phyloP scores from a whole-genome alignment of 2,888 invertebrate genomes.

The Cantharis nigra region DNA sequence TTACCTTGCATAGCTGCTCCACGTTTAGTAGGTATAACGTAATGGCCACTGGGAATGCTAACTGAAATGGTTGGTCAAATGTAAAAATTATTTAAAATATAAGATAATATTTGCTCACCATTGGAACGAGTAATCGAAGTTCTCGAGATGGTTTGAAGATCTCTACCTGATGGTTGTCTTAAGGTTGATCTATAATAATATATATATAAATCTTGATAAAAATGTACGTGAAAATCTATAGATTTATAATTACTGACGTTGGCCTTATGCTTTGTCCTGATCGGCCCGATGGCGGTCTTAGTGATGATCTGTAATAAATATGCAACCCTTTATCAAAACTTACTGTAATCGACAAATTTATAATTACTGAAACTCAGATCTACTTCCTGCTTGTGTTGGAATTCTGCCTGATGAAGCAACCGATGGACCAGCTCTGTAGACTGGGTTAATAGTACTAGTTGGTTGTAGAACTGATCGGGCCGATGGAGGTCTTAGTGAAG shows the following conservation, averaged over 20 bases:
- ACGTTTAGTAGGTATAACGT: slow-evolving; percentile 21
- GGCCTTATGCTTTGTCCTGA: background rate
- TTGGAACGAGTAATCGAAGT: background rate
- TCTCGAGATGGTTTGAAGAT: background rate
- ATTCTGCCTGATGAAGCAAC: background rate
- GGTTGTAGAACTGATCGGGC: no score
- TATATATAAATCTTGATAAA: background rate
- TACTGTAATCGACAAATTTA: background rate
- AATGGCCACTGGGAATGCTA: slow-evolving; percentile 13
- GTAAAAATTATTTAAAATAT: background rate
- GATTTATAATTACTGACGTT: background rate
- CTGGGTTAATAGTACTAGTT: background rate
- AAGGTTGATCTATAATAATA: background rate
- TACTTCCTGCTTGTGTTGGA: background rate
- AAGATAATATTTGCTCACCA: background rate
- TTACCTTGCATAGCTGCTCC: slow-evolving; percentile 27
- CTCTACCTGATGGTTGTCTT: background rate
- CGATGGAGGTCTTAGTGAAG: background rate
- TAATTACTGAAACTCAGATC: background rate
- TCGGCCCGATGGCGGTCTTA: background rate
- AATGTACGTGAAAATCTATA: background rate
- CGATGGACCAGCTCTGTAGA: background rate
- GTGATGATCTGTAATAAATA: background rate
- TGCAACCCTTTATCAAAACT: background rate
- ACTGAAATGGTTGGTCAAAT: background rate